phyloP scores from a whole-genome alignment of 2,888 invertebrate genomes.

The Agrotis puta region DNA sequence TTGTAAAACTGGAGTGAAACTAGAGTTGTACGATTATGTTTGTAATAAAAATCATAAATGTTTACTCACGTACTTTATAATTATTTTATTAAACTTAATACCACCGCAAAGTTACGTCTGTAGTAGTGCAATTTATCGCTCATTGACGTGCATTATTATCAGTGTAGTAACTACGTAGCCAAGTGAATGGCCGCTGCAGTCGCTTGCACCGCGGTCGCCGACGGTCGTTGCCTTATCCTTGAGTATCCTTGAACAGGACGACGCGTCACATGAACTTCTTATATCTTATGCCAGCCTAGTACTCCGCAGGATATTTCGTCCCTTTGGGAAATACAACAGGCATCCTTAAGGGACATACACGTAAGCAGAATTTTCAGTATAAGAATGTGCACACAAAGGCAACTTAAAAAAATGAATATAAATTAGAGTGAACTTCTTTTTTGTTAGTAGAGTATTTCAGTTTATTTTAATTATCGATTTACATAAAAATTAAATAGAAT shows the following conservation, averaged over 20 bases:
- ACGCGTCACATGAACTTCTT: constrained; percentile 78
- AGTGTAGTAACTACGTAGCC: constrained; percentile 60
- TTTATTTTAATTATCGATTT: neutral
- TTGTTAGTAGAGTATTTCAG: neutral
- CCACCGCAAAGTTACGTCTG: constrained; percentile 11
- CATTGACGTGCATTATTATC: constrained; percentile 58
- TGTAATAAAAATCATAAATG: too few species aligned
- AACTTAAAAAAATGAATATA: neutral
- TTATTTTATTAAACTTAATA: constrained; percentile 1
- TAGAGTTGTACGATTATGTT: neutral
- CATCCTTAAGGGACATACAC: constrained; percentile 80
- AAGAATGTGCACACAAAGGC: constrained; percentile 1
- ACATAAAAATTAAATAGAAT: too few species aligned
- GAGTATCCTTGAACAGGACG: constrained; percentile 89
- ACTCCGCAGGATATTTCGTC: constrained; percentile 91
- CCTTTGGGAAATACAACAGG: constrained; percentile 88
- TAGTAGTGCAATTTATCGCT: constrained; percentile 50
- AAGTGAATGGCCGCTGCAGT: constrained; percentile 82
- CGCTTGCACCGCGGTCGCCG: constrained; percentile 64
- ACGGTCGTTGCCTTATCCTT: constrained; percentile 88
- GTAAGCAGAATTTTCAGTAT: constrained; percentile 33
- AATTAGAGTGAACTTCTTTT: neutral
- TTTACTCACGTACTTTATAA: too few species aligned
- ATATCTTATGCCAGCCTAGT: constrained; percentile 86
- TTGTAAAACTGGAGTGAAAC: too few species aligned